phyloP scores from a whole-genome alignment of 2,888 invertebrate species.

The Orthosia gothica region DNA sequence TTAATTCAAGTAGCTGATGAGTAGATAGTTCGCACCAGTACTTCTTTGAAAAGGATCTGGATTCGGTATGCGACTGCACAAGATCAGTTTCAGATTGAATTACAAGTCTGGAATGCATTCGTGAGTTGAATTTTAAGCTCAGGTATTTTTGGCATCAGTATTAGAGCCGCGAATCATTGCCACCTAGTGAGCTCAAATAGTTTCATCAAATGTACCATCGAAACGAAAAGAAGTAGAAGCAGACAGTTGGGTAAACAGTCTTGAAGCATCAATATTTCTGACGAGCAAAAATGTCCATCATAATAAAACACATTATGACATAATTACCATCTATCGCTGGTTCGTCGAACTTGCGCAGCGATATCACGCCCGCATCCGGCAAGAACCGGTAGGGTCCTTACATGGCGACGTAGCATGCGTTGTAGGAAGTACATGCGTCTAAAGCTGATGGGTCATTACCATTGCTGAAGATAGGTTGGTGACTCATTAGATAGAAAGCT shows the following conservation, averaged over 20 bases:
- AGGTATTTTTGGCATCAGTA: constrained; percentile 13
- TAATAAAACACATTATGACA: constrained; percentile 50
- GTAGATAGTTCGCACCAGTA: constrained; percentile 16
- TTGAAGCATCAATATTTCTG: not conserved
- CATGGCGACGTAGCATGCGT: constrained; percentile 48
- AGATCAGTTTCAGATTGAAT: constrained; percentile 51
- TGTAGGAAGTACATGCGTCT: constrained; percentile 51
- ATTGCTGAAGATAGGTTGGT: constrained; percentile 10
- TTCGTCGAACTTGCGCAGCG: constrained; percentile 56
- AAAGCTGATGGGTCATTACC: constrained; percentile 43
- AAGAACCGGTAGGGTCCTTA: constrained; percentile 63
- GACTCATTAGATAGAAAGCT: constrained; percentile 12
- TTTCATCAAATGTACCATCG: no score
- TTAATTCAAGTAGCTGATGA: constrained; percentile 37
- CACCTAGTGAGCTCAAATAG: no score
- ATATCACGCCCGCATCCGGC: constrained; percentile 65
- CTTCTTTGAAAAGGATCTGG: constrained; percentile 39
- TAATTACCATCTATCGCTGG: constrained; percentile 57
- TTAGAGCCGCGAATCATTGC: not conserved
- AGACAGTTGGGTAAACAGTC: constrained; percentile 9
- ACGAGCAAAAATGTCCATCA: constrained; percentile 15
- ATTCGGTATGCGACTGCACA: constrained; percentile 52
- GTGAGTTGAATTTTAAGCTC: constrained; percentile 38
- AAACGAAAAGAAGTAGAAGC: no score
- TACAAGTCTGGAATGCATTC: constrained; percentile 25